Percentiles rank a stretch among this genome's conserved stretches.
These are phyloP conservation scores for Meleagris gallopavo DNA, from an alignment of 2,113 vertebrate species.

Conservation along the genomic window DNA sequence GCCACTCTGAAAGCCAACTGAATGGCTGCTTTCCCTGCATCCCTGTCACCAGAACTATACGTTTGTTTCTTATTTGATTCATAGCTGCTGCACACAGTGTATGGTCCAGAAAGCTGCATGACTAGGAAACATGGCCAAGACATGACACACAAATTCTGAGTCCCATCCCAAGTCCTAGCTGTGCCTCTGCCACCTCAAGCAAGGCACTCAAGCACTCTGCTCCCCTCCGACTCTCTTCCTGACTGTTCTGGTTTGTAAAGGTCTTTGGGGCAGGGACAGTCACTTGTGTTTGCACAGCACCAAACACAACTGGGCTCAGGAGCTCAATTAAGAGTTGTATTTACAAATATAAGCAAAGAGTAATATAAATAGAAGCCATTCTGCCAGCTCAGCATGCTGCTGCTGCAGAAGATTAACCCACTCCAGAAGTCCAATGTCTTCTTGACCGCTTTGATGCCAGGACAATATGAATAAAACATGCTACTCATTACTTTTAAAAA, in stretches of 20 bases:
- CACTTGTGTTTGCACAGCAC: constrained; percentile 14
- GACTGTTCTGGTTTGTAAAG: constrained; percentile 8
- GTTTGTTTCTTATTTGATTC: background rate
- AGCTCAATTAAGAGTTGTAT: constrained; percentile 41
- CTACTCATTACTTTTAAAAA: constrained; percentile 57
- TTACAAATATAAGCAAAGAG: constrained; percentile 62
- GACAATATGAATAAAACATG: constrained; percentile 69
- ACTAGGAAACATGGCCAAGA: background rate
- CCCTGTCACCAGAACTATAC: background rate
- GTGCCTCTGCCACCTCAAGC: background rate
- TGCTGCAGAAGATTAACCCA: constrained; percentile 48
- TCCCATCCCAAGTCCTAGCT: background rate
- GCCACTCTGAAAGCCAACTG: background rate
- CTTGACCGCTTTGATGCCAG: constrained; percentile 62
- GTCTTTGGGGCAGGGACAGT: constrained; percentile 38
- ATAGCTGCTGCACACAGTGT: background rate
- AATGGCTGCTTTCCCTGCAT: background rate
- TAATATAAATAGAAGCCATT: constrained; percentile 59
- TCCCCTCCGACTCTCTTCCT: background rate
- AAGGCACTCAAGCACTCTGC: background rate
- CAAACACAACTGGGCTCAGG: constrained; percentile 18
- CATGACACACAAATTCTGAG: background rate
- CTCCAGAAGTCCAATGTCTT: constrained; percentile 58
- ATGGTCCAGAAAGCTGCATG: background rate
- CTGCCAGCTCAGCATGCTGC: constrained; percentile 46